Conservation (phyloP, 2,797 vertebrate species). For the Chloroceryle inda region DNA sequence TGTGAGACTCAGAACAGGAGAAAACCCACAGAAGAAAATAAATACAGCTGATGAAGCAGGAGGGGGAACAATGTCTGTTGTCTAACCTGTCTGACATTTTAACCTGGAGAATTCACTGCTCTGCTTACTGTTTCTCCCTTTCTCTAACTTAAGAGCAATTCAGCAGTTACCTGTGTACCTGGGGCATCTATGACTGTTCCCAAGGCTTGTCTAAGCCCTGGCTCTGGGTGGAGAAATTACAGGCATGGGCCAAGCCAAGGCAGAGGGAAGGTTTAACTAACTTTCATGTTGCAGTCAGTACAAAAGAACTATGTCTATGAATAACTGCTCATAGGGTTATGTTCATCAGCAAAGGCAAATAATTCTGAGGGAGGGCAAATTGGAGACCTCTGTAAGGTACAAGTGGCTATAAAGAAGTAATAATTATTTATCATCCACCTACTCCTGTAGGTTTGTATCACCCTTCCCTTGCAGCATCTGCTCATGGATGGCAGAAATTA, state of each 20-base stretch:
- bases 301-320: background rate
- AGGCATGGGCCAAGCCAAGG: background rate
- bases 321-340: background rate
- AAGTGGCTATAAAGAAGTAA: background rate
- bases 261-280: background rate
- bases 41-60: slow-evolving; percentile 20
- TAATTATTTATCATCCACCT: background rate
- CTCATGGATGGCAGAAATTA: background rate
- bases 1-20: background rate
- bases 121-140: background rate
- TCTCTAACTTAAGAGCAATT: background rate
- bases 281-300: background rate
- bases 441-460: background rate
- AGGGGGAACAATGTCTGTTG: slow-evolving; percentile 12
- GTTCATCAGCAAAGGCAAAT: background rate
- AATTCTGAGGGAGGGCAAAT: background rate
- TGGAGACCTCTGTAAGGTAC: background rate
- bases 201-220: background rate
- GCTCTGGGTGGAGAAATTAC: background rate
- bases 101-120: slow-evolving; percentile 4
- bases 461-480: background rate
- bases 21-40: slow-evolving; percentile 25
- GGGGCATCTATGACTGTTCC: background rate
- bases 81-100: slow-evolving; percentile 9
- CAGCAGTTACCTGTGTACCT: background rate